Evolutionary conservation across 1,140 invertebrate genomes (phyloP).

Genomic region (Drosophila murphyi): DNA sequence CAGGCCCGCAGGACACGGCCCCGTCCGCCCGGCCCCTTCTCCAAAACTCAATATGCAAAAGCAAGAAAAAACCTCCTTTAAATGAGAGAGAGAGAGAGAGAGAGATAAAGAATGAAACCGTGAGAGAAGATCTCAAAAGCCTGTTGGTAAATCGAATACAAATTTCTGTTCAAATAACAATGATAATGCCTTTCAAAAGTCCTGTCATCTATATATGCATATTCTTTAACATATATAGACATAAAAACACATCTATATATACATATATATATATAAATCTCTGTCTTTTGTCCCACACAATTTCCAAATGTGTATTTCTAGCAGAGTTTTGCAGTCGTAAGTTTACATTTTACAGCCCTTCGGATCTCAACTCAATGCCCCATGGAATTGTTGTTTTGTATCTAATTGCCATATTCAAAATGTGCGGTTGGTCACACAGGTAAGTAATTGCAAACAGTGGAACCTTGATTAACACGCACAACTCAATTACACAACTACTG

Average conservation of each 20-base stretch:
- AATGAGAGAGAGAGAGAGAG: conserved; percentile 34
- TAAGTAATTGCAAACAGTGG: conserved; percentile 37
- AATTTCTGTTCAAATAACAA: conserved; percentile 50
- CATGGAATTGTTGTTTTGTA: conserved; percentile 40
- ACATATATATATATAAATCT: conserved; percentile 20
- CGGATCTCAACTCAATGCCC: conserved; percentile 43
- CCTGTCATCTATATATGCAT: conserved; percentile 48
- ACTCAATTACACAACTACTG: background rate
- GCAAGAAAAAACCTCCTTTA: conserved; percentile 25
- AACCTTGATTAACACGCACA: conserved; percentile 34
- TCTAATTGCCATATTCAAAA: conserved; percentile 25
- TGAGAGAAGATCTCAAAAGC: conserved; percentile 27
- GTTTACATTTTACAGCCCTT: conserved; percentile 57
- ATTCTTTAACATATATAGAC: conserved; percentile 22
- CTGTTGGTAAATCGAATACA: conserved; percentile 50
- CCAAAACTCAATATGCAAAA: conserved; percentile 30
- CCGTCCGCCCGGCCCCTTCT: background rate
- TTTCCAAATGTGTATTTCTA: conserved; percentile 36
- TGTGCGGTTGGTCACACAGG: conserved; percentile 21
- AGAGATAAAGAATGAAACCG: conserved; percentile 6
- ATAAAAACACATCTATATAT: conserved; percentile 1
- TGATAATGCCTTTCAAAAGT: conserved; percentile 55
- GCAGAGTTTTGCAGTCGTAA: conserved; percentile 55
- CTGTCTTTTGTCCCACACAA: conserved; percentile 48
- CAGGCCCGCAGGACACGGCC: conserved; percentile 30